phyloP scores from a whole-genome alignment of 92 coral and sea anemone genomes.

The Siderastrea siderea region DNA sequence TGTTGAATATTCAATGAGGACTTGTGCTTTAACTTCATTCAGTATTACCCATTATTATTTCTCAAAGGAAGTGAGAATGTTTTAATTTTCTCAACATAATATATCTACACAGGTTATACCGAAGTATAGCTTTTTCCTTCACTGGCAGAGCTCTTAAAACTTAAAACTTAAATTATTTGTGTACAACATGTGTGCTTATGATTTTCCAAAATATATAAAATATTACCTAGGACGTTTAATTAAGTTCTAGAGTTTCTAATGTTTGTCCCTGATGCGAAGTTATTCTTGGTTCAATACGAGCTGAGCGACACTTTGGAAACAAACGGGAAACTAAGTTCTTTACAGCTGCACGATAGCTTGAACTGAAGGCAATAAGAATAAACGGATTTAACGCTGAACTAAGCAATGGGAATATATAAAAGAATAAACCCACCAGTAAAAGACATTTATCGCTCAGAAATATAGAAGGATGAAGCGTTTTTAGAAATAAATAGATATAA shows the following conservation, averaged over 20 bases:
- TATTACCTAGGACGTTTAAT: not conserved
- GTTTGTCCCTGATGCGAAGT: not conserved
- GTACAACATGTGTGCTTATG: not conserved
- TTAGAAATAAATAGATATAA: not conserved
- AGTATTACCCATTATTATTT: too few species aligned
- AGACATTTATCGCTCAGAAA: not conserved
- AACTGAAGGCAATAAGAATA: not conserved
- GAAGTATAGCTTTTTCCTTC: not conserved
- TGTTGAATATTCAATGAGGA: too few species aligned
- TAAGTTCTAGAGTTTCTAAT: not conserved
- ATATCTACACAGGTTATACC: too few species aligned
- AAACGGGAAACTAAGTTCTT: not conserved
- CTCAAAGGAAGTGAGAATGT: too few species aligned
- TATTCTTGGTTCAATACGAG: not conserved
- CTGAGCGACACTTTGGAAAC: not conserved
- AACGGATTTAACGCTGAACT: slow-evolving; percentile 4
- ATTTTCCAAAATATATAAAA: not conserved
- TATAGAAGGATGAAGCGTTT: not conserved
- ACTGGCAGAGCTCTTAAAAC: too few species aligned
- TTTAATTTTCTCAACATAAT: too few species aligned
- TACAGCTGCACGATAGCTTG: not conserved
- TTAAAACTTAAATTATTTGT: not conserved
- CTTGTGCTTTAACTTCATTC: too few species aligned
- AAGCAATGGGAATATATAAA: not conserved
- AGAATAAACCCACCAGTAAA: not conserved